Base-by-base conservation (phyloP, 1,140 invertebrate genomes). In the Leptinotarsa defecta region DNA sequence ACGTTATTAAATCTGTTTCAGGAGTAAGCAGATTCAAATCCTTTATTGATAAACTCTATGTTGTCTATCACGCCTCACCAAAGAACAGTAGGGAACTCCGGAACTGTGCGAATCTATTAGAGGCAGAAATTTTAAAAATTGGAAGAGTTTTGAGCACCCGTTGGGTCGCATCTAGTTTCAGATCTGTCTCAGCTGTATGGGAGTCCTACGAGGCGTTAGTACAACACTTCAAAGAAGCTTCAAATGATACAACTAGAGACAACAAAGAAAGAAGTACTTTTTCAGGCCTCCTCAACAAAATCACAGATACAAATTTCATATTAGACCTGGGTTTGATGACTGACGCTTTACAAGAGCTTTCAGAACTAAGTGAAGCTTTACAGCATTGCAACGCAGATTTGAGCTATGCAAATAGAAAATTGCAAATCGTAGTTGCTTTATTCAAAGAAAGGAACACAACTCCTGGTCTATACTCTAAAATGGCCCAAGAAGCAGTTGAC, bases 41-140 rank as follows among this genome's bases (percentile, higher is more conserved):
- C 8, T 68, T 68, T 34, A 34, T 68, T 20, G 65, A 68, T 68
- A 68, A 68, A 68, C 22, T 68, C 15, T 27, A 34, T 17, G 15
- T 3, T 13, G 13, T 68, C 17, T 68, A 27, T 34, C 22, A 27
- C 34, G 5, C 15, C 15, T 24, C 22, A n/a, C 63, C 63, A 20
- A 64, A 68, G 15, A 52, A 52, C 17, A 52, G 49, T 52, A 52
- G 49, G 49, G 49, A 52, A n/a, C 13, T 52, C 13, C 13, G 13
- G 17, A n/a, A 52, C 13, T 13, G 13, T 52, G 49, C 49, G 13
- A 52, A 52, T 15, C 13, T 13, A 52, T n/a, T 52, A 52, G 13
- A 52, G 49, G 49, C 13, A n/a, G 13, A 52, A n/a, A 52, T 52
- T 52, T 52, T 52, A n/a, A 52, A 52, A 52, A 52, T 52, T n/a